Percentiles rank a stretch among this genome's conserved stretches.
Conservation (phyloP, 2,113 vertebrate species). For the Mobula hypostoma region DNA sequence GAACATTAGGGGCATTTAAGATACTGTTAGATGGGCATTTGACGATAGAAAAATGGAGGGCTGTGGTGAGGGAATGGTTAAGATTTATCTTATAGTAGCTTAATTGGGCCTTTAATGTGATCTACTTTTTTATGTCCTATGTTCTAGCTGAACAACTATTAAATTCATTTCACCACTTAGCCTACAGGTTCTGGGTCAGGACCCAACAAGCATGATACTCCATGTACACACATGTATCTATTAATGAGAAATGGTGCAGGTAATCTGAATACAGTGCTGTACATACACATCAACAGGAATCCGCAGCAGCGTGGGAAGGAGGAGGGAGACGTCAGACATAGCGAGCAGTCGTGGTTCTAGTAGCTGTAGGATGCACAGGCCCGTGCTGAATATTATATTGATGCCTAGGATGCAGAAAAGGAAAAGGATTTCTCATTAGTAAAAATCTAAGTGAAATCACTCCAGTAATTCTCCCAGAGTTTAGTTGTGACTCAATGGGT, state of each 20-base stretch:
- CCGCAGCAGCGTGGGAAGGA: constrained; percentile 54
- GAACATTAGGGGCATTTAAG: too few relatives aligned
- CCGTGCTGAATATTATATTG: constrained; percentile 51
- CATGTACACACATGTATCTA: neutral
- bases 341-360: constrained; percentile 55
- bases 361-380: constrained; percentile 54
- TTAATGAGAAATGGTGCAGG: neutral
- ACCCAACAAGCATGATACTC: too few relatives aligned
- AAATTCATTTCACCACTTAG: neutral
- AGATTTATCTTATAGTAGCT: too few relatives aligned
- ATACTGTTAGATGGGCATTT: too few relatives aligned
- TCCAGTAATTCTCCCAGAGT: neutral
- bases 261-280: neutral
- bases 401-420: constrained; percentile 47
- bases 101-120: too few relatives aligned
- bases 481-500: neutral
- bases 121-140: too few relatives aligned
- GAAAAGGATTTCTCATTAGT: neutral
- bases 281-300: constrained; percentile 61
- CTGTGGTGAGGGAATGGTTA: too few relatives aligned
- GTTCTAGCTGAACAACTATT: too few relatives aligned
- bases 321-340: constrained; percentile 52
- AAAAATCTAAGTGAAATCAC: neutral
- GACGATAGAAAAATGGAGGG: too few relatives aligned
- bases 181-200: too few relatives aligned